phyloP scores from a whole-genome alignment of 1,140 invertebrate genomes.

The Nasonia giraulti region DNA sequence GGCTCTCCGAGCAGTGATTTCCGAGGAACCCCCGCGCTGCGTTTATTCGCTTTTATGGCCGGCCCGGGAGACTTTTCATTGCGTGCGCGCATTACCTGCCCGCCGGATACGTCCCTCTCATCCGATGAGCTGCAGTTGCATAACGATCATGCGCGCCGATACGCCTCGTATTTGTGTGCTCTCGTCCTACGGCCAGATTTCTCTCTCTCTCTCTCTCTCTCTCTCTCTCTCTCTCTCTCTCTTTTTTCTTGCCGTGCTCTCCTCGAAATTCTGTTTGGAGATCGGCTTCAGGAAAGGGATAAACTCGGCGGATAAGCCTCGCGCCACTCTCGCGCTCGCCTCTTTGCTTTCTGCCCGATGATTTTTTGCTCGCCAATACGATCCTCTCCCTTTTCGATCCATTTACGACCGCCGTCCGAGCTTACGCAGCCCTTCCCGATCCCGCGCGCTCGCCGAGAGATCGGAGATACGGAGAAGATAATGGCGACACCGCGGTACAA shows the following conservation, averaged over 20 bases:
- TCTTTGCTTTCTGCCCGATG: not conserved
- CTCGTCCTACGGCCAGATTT: conserved; percentile 1
- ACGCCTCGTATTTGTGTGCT: not conserved
- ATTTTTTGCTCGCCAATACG: not conserved
- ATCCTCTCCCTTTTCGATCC: not conserved
- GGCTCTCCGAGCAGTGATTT: not conserved
- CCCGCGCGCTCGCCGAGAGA: too few relatives aligned
- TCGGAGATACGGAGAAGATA: too few relatives aligned
- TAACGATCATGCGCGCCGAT: conserved; percentile 1
- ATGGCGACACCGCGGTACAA: too few relatives aligned
- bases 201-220: not conserved
- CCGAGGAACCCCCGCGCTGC: not conserved
- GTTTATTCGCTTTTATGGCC: conserved; percentile 24
- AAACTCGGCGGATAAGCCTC: not conserved
- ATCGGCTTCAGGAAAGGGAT: not conserved
- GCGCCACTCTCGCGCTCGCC: not conserved
- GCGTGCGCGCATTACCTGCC: conserved; percentile 9
- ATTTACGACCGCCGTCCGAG: not conserved
- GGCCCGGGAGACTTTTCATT: not conserved
- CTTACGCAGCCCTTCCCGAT: not conserved
- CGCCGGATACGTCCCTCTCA: not conserved
- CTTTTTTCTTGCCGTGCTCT: not conserved
- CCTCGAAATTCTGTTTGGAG: not conserved
- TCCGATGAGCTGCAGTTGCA: conserved; percentile 4
- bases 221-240: not conserved